Evolutionary conservation across 1,140 invertebrate species (phyloP).

Genomic region (Drosophila auraria): DNA sequence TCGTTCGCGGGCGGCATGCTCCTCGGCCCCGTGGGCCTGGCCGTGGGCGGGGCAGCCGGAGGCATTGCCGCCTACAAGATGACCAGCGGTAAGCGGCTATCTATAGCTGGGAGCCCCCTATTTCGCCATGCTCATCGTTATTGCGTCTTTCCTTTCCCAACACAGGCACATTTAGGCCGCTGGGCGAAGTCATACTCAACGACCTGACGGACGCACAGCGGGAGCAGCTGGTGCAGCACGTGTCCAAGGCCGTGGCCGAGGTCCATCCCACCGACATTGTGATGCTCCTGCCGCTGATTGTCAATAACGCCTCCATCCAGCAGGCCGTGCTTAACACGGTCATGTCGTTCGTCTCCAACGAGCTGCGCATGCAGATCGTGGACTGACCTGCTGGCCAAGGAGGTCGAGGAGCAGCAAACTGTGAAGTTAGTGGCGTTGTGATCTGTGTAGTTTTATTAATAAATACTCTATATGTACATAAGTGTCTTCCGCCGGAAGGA

Average conservation of each 20-base stretch:
- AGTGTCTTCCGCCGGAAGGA: not conserved
- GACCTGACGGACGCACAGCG: slow-evolving; percentile 73
- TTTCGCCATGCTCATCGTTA: slow-evolving; percentile 1
- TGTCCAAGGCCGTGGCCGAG: slow-evolving; percentile 63
- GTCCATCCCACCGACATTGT: slow-evolving; percentile 71
- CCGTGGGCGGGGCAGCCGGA: slow-evolving; percentile 76
- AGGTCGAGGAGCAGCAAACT: slow-evolving; percentile 1
- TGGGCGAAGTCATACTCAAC: slow-evolving; percentile 77
- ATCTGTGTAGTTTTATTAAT: slow-evolving; percentile 59
- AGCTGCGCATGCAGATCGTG: slow-evolving; percentile 75
- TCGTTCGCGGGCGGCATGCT: slow-evolving; percentile 77
- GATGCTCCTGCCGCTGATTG: slow-evolving; percentile 69
- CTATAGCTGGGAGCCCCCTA: not conserved
- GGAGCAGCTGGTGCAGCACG: slow-evolving; percentile 74
- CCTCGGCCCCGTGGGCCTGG: slow-evolving; percentile 75
- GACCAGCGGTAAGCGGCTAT: slow-evolving; percentile 60
- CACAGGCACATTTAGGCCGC: slow-evolving; percentile 68
- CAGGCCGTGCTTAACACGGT: slow-evolving; percentile 72
- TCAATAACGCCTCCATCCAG: slow-evolving; percentile 67
- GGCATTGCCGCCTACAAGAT: slow-evolving; percentile 78
- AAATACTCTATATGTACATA: slow-evolving; percentile 56
- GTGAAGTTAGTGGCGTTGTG: slow-evolving; percentile 9
- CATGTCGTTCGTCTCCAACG: slow-evolving; percentile 71
- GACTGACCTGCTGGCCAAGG: slow-evolving; percentile 49
- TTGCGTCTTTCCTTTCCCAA: not conserved